Evolutionary conservation across 2,113 vertebrate species (phyloP).

Genomic region (Rhineura floridana): DNA sequence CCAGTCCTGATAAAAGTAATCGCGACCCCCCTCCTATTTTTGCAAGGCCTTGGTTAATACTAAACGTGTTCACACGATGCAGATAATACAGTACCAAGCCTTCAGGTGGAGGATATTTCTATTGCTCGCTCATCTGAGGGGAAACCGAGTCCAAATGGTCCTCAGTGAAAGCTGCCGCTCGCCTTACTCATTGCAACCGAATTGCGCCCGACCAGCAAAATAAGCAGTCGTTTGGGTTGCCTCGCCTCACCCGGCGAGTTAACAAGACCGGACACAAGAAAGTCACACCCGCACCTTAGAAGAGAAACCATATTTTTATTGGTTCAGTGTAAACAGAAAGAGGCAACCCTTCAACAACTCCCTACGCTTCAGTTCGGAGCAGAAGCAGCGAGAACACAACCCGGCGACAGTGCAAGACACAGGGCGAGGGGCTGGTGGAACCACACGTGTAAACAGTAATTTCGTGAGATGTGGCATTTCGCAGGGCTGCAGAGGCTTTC

Average conservation of each 20-base stretch:
- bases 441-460: neutral
- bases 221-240: neutral
- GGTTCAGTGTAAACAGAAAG: conserved; percentile 61
- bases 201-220: neutral
- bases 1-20: neutral
- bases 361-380: conserved; percentile 50
- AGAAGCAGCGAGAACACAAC: conserved; percentile 51
- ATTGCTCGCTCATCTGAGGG: neutral
- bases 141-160: neutral
- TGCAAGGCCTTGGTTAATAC: neutral
- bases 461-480: conserved; percentile 34
- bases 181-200: neutral
- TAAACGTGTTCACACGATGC: neutral
- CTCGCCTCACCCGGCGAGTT: neutral
- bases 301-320: conserved; percentile 52
- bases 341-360: conserved; percentile 45
- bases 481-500: conserved; percentile 8
- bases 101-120: neutral
- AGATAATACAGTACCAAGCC: neutral
- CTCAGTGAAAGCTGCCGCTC: neutral
- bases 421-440: conserved; percentile 40
- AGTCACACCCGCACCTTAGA: neutral
- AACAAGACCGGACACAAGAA: neutral
- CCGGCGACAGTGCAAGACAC: conserved; percentile 33
- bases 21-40: neutral